A percentile compares a stretch with the other conserved stretches of the same genome.
Conservation (phyloP, 2,113 vertebrate species). For the Murina feae region DNA sequence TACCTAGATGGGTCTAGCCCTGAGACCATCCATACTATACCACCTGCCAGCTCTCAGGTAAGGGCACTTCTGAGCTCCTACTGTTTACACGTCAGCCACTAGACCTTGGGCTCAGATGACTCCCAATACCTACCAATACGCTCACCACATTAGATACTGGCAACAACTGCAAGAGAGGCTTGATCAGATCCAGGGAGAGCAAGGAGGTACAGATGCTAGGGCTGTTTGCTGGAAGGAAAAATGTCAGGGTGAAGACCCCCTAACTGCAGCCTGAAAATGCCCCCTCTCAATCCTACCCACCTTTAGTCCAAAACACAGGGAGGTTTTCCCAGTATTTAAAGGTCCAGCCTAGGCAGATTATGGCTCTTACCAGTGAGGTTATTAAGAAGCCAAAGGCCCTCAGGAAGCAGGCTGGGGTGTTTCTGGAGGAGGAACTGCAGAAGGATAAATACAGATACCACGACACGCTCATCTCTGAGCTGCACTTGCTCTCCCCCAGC, state of each 20-base stretch:
- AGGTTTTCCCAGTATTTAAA: not conserved
- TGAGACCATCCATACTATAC: not conserved
- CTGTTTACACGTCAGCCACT: not conserved
- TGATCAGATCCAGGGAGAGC: constrained; percentile 85
- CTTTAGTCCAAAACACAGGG: not conserved
- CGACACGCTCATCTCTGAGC: constrained; percentile 79
- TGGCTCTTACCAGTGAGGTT: constrained; percentile 91
- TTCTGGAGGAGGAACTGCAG: constrained; percentile 83
- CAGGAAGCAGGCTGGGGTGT: constrained; percentile 85
- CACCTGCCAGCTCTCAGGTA: not conserved
- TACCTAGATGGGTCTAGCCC: not conserved
- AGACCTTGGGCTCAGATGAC: not conserved
- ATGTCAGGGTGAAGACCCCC: not conserved
- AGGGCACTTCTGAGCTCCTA: not conserved
- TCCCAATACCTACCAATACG: constrained; percentile 82
- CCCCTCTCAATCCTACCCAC: not conserved
- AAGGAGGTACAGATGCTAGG: constrained; percentile 84
- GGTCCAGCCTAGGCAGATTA: not conserved
- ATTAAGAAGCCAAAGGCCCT: constrained; percentile 93
- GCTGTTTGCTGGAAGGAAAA: constrained; percentile 81
- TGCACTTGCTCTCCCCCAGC: constrained; percentile 51
- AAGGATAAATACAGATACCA: constrained; percentile 86
- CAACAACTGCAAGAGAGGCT: constrained; percentile 87
- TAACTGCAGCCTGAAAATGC: not conserved
- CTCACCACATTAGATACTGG: constrained; percentile 84